Evolutionary conservation across 53 echinoderm and acorn worm genomes (phyloP), one percentile per base, ranked within the genome.

Genomic region (Echinarachnius parma): DNA sequence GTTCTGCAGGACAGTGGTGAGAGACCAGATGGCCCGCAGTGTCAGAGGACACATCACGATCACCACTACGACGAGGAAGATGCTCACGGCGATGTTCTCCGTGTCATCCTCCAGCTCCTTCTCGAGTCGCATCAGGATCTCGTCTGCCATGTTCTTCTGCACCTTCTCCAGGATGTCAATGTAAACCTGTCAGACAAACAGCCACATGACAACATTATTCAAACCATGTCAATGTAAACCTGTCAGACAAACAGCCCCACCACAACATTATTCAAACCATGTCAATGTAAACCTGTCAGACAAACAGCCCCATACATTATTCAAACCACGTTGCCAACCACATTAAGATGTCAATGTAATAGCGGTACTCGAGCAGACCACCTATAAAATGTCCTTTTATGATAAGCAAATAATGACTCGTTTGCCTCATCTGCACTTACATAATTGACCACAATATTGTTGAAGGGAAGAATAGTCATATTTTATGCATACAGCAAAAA

Each of bases 121-220:
- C 53, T 90, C 82, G 8, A 90, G 75, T 15, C 70, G 44, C 2
- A 36, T 47, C 20, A 90, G 67, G 37, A 86, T 90, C 59, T 89
- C 78, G 26, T 85, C 86, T n/a, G 90, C 90, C 85, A 90, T 82
- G 62, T 85, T 78, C 70, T 86, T 85, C 58, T 86, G 90, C 5
- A 90, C 90, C 46, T 64, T 74, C 39, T 84, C 90, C 36, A 90
- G 57, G 62, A 90, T 90, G 54, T 82, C 58, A 46, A 90, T 90
- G 58, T 90, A 86, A 29, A 86, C 85, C 74, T 72, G 5, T n/a
- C 4, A 9, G 42, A 9, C 42, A 39, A 9, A 9, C 42, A 39
- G 13, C 42, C 7, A 39, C 7, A 39, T 39, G 13, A 39, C 7
- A 39, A 39, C 13, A 39, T 39, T 39, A 13, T 7, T 39, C 7